Percentiles rank a stretch among this genome's conserved stretches.
These are phyloP conservation scores for Mantis religiosa DNA, from an alignment of 2,888 invertebrate genomes.

Conservation along the genomic window DNA sequence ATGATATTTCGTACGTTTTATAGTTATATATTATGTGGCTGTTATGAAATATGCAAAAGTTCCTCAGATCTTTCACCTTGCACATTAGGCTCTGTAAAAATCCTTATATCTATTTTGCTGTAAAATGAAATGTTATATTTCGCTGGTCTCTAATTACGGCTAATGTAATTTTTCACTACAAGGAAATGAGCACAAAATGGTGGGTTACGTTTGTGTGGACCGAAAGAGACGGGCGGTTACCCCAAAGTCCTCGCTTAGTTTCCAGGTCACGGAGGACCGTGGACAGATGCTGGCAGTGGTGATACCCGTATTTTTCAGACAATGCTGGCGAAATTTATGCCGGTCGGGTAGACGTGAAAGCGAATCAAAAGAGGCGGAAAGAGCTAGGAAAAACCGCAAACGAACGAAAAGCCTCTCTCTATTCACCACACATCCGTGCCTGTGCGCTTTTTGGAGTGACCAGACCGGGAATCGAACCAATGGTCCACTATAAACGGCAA, in stretches of 20 bases:
- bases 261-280: neutral
- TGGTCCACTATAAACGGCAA: neutral
- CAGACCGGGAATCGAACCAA: neutral
- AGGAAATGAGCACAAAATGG: neutral
- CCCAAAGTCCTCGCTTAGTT: neutral
- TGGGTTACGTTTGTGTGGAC: neutral
- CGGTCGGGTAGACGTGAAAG: neutral
- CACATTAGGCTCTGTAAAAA: too few relatives aligned
- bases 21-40: too few relatives aligned
- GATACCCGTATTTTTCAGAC: neutral
- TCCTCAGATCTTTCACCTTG: too few relatives aligned
- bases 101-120: too few relatives aligned
- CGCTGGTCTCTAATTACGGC: too few relatives aligned
- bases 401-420: neutral
- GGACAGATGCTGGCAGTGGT: neutral
- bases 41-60: too few relatives aligned
- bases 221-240: neutral
- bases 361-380: neutral
- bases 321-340: neutral
- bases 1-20: too few relatives aligned
- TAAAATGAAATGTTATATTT: too few relatives aligned
- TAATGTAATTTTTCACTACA: neutral
- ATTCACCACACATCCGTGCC: neutral
- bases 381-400: neutral
- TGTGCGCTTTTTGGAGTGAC: neutral